A percentile compares a stretch with the other conserved stretches of the same genome.
phyloP scores from a whole-genome alignment of 2,888 invertebrate genomes.

The Chorisops tibialis region DNA sequence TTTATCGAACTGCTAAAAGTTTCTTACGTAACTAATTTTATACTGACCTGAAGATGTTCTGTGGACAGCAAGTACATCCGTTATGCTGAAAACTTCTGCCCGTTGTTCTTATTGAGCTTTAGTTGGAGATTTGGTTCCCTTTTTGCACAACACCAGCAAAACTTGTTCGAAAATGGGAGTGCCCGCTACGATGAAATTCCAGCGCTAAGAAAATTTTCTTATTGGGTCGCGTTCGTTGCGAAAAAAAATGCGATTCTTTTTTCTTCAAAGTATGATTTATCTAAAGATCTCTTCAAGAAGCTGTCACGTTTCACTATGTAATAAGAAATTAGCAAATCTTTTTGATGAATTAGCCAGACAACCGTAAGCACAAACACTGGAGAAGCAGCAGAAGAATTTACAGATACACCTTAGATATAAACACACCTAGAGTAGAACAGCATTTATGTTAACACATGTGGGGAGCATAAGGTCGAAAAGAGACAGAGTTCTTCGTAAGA shows the following conservation, averaged over 20 bases:
- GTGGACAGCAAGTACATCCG: conserved; percentile 18
- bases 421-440: conserved; percentile 6
- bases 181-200: conserved; percentile 14
- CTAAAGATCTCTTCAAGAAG: too few species aligned
- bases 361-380: neutral
- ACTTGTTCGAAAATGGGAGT: conserved; percentile 9
- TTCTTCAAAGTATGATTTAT: too few species aligned
- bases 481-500: too few species aligned
- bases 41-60: conserved; percentile 23
- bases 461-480: too few species aligned
- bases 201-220: neutral
- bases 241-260: too few species aligned
- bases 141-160: too few species aligned
- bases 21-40: neutral
- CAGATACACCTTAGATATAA: neutral
- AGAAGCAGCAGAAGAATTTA: conserved; percentile 3
- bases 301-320: too few species aligned
- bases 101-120: too few species aligned
- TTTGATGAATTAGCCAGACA: conserved; percentile 10
- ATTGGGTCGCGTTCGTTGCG: too few species aligned
- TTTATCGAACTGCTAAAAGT: too few species aligned
- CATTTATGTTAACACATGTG: neutral
- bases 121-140: too few species aligned
- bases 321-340: neutral
- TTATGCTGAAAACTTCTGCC: neutral